Conservation (phyloP, 2,797 vertebrate genomes). For the Vespertilio murinus region DNA sequence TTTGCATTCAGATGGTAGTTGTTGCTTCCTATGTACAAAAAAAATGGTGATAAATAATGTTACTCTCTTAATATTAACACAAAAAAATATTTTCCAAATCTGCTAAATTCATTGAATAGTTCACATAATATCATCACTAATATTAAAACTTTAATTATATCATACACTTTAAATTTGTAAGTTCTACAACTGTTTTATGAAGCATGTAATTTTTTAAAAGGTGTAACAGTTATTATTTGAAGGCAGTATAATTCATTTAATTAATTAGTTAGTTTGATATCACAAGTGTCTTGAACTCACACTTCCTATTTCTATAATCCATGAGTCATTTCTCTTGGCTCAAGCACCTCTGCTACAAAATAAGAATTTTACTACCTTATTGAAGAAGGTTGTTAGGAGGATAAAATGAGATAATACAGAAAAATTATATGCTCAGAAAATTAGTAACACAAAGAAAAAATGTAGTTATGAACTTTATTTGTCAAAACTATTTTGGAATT, state of each 20-base stretch:
- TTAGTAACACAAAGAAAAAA: neutral
- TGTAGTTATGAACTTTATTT: neutral
- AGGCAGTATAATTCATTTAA: no score
- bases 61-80: no score
- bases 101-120: neutral
- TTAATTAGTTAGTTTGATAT: no score
- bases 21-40: neutral
- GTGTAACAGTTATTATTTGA: no score
- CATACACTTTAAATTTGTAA: neutral
- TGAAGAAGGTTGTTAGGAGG: neutral
- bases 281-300: no score
- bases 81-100: no score
- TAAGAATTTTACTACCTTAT: neutral
- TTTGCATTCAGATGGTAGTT: neutral
- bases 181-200: neutral
- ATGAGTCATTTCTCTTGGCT: no score
- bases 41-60: neutral
- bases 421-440: neutral
- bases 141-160: neutral
- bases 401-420: neutral
- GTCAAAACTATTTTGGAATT: neutral
- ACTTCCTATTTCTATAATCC: no score
- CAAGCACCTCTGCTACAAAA: no score
- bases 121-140: neutral
- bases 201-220: no score